Base-by-base conservation (phyloP, 2,888 invertebrate genomes). In the Erebia epiphron region DNA sequence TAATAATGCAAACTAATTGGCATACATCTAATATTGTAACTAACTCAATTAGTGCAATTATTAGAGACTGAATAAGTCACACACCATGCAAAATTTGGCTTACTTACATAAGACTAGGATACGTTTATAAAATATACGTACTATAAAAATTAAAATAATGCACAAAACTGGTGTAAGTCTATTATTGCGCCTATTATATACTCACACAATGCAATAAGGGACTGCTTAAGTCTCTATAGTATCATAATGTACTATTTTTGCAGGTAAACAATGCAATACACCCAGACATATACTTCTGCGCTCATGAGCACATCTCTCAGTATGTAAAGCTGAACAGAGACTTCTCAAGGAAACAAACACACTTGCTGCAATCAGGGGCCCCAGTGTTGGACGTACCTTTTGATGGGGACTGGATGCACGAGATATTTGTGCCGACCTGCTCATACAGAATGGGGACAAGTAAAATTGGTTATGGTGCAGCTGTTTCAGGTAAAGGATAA, bases 371-470 rank as follows among this genome's bases (percentile, higher is more conserved):
- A n/a, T 73, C 79, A 4, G 80, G 78, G 0, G 80, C 79, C n/a
- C 73, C 80, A 1, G 73, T 86, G 1, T 74, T 93, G 35, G 78
- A 81, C n/a, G 75, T 92, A 1, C 50, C 74, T 0, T 80, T 83
- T 7, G 76, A 80, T 2, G 79, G 81, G 0, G 80, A 85, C 14
- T 76, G 86, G 18, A 83, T 95, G 73, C 94, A 95, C 79, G 99
- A 99, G 93, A 95, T 99, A 64, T 95, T 96, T 86, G 97, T 98
- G 76, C 99, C 99, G 2, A 98, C 99, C 0, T 98, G 98, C 83
- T 98, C 98, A 0, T 99, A 99, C 86, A 95, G 99, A 79, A 99
- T 99, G 99, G 99, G 99, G 1, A 97, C 97, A 21, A 85, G 88
- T 3, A 93, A 96, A 76, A 97, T 98, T 87, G 99, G 98, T 1